Conservation (phyloP, 2,888 invertebrate genomes). For the Parnassius smintheus region DNA sequence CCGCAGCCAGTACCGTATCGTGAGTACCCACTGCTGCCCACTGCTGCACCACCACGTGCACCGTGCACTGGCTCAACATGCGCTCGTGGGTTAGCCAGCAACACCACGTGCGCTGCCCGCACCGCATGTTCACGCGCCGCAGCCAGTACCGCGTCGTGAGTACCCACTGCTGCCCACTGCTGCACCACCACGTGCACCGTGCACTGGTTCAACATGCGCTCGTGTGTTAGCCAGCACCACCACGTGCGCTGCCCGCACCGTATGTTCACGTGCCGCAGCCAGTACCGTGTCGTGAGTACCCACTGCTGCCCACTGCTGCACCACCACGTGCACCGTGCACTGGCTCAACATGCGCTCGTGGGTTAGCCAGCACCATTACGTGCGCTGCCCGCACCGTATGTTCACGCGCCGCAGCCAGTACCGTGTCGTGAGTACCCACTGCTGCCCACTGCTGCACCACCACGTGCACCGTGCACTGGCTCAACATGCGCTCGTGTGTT, state of each 20-base stretch:
- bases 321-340: slow-evolving; percentile 86
- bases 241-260: slow-evolving; percentile 97
- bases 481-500: slow-evolving; percentile 97
- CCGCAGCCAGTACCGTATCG: slow-evolving; percentile 92
- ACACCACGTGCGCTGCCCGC: slow-evolving; percentile 97
- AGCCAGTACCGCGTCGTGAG: slow-evolving; percentile 92
- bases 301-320: not conserved
- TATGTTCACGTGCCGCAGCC: slow-evolving; percentile 95
- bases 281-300: slow-evolving; percentile 89
- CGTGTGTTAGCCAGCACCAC: slow-evolving; percentile 99
- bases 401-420: too few relatives aligned
- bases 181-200: slow-evolving; percentile 84
- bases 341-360: slow-evolving; percentile 98
- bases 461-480: slow-evolving; percentile 97
- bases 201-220: slow-evolving; percentile 97
- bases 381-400: too few relatives aligned
- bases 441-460: slow-evolving; percentile 93
- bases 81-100: slow-evolving; percentile 98
- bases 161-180: slow-evolving; percentile 34
- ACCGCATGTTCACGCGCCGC: slow-evolving; percentile 95
- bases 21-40: slow-evolving; percentile 66
- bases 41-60: slow-evolving; percentile 94
- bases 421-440: too few relatives aligned
- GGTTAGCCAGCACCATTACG: too few relatives aligned
- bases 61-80: slow-evolving; percentile 98